phyloP scores from a whole-genome alignment of 2,113 vertebrate genomes.

The Sylvia atricapilla region DNA sequence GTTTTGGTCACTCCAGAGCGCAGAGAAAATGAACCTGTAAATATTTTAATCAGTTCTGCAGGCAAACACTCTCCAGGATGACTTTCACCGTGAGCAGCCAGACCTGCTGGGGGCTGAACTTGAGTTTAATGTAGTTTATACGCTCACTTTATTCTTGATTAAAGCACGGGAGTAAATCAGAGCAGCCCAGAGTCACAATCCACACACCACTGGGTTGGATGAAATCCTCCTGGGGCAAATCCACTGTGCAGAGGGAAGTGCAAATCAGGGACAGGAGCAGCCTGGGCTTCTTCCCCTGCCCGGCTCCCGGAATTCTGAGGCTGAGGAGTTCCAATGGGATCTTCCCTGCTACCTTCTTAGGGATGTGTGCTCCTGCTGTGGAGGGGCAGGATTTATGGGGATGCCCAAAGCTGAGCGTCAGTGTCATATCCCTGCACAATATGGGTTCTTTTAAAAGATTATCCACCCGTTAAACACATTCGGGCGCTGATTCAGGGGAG shows the following conservation, averaged over 20 bases:
- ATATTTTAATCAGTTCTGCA: neutral
- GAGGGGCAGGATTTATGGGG: neutral
- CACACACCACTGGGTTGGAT: rapidly evolving
- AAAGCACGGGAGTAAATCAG: neutral
- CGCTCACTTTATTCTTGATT: neutral
- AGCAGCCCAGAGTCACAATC: neutral
- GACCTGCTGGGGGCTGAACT: neutral
- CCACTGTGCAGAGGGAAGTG: neutral
- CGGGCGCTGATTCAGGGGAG: neutral
- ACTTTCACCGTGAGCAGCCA: neutral
- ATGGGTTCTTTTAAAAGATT: neutral
- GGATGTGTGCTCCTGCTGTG: neutral
- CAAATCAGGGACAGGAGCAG: neutral
- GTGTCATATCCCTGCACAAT: neutral
- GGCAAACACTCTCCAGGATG: neutral
- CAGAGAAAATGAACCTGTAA: neutral
- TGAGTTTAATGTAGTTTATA: neutral
- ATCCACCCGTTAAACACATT: neutral
- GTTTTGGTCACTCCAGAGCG: neutral
- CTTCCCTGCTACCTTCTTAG: neutral
- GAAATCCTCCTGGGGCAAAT: neutral
- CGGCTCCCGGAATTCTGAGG: neutral
- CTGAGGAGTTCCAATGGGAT: neutral
- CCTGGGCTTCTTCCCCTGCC: neutral
- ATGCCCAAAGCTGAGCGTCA: rapidly evolving